Evolutionary conservation across 2,113 vertebrate species (phyloP).

Genomic region (Meleagris gallopavo): DNA sequence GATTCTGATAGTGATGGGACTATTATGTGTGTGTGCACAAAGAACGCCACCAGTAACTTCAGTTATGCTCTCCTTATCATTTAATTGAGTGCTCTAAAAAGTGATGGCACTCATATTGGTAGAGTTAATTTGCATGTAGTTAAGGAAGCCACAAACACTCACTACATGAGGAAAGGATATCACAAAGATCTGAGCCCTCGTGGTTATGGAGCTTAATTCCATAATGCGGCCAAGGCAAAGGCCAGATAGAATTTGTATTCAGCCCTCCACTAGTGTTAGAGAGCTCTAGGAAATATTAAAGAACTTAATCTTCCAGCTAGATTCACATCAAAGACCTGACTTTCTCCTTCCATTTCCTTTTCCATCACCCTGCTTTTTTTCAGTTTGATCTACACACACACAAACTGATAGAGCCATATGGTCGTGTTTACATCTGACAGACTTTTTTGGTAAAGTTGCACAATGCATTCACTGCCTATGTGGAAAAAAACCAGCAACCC

Average conservation of each 20-base stretch:
- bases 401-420: background rate
- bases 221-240: background rate
- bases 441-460: background rate
- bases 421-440: background rate
- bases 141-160: background rate
- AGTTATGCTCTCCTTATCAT: background rate
- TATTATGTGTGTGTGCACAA: background rate
- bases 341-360: background rate
- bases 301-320: background rate
- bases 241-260: background rate
- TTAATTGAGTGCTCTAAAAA: background rate
- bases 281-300: background rate
- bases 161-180: background rate
- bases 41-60: background rate
- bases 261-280: background rate
- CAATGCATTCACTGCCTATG: background rate
- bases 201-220: background rate
- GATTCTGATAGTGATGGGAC: background rate
- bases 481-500: background rate
- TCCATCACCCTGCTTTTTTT: background rate
- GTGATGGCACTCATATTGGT: background rate
- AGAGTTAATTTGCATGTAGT: background rate
- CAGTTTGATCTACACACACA: background rate
- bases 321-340: background rate
- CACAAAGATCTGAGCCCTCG: background rate